Evolutionary conservation across 2,113 vertebrate species (phyloP).

Genomic region (Oxyura jamaicensis): DNA sequence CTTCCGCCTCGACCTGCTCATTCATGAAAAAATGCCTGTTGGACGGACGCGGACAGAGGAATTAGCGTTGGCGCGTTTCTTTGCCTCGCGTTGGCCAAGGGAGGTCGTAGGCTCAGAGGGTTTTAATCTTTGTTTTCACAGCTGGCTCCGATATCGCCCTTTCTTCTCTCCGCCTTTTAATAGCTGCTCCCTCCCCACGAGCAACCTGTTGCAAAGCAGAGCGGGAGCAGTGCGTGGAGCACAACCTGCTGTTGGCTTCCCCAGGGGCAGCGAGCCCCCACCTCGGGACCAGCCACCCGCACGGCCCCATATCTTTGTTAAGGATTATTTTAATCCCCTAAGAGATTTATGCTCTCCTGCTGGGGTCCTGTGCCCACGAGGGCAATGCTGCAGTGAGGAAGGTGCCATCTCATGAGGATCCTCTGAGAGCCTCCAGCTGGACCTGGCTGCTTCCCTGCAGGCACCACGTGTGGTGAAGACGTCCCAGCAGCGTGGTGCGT

Average conservation of each 20-base stretch:
- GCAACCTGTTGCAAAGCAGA: background rate
- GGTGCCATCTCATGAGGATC: background rate
- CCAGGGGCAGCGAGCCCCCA: background rate
- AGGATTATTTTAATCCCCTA: background rate
- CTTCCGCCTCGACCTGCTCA: background rate
- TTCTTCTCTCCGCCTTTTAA: background rate
- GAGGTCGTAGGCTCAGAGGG: background rate
- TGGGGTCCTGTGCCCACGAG: background rate
- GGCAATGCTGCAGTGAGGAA: background rate
- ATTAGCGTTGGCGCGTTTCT: background rate
- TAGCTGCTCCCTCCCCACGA: fast-evolving
- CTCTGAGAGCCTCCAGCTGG: background rate
- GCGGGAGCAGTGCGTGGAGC: fast-evolving
- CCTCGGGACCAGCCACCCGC: fast-evolving
- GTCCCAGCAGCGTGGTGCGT: background rate
- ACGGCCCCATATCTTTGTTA: fast-evolving
- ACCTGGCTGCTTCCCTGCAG: background rate
- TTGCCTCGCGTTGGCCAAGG: background rate
- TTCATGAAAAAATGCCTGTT: conserved; percentile 34
- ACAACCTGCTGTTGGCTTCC: background rate
- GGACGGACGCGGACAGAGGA: background rate
- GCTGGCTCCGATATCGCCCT: background rate
- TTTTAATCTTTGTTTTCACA: conserved; percentile 60
- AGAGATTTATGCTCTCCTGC: background rate
- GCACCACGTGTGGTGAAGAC: fast-evolving